phyloP scores from a whole-genome alignment of 2,113 vertebrate genomes.

The Bubo bubo region DNA sequence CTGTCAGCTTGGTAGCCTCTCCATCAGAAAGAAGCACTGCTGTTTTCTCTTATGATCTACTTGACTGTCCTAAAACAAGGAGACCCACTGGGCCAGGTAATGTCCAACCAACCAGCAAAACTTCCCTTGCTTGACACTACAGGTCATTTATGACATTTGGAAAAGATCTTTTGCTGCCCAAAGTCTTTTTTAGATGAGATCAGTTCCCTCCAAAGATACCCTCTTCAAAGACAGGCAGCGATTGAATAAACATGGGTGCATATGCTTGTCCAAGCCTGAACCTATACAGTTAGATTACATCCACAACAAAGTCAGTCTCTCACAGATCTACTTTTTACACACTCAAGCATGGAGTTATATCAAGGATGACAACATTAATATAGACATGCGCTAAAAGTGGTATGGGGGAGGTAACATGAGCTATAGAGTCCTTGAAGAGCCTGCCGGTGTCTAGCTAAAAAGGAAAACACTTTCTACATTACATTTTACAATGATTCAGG shows the following conservation, averaged over 20 bases:
- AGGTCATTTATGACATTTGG: background rate
- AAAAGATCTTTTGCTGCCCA: background rate
- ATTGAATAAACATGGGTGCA: background rate
- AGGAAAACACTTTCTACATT: background rate
- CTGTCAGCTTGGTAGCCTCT: background rate
- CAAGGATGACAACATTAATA: background rate
- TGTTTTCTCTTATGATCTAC: background rate
- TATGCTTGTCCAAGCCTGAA: background rate
- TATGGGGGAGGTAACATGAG: fast-evolving
- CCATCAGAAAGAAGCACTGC: background rate
- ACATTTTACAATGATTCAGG: background rate
- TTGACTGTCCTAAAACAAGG: background rate
- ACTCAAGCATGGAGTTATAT: background rate
- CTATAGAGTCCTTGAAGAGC: background rate
- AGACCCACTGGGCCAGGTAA: background rate
- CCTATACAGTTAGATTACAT: background rate
- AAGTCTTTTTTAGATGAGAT: background rate
- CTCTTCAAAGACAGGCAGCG: background rate
- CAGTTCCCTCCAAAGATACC: background rate
- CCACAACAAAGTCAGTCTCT: background rate
- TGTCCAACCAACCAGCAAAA: background rate
- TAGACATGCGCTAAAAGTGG: fast-evolving
- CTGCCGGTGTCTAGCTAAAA: background rate
- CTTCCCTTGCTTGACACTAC: background rate
- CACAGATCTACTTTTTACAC: background rate